Percentiles rank a stretch among this genome's conserved stretches.
Evolutionary conservation across 2,797 vertebrate genomes (phyloP).

Genomic region (Paratrypauchen microcephalus): DNA sequence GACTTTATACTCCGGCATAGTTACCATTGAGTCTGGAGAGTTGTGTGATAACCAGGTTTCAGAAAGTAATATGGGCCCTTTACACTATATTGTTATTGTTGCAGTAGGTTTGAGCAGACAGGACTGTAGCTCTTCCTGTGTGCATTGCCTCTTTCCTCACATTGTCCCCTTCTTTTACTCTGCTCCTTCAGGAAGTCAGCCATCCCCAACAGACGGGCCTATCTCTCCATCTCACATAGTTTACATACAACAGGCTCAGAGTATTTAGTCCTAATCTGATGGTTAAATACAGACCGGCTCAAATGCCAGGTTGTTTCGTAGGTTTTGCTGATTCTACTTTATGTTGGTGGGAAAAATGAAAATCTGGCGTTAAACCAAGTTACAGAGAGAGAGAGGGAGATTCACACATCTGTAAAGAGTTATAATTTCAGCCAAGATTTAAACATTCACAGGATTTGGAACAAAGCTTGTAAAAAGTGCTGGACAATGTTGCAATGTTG

Average conservation of each 20-base stretch:
- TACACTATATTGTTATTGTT: too few species aligned
- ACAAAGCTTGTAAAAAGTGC: neutral
- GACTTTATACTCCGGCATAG: too few species aligned
- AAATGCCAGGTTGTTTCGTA: neutral
- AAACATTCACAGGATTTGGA: constrained; percentile 4
- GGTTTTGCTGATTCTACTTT: neutral
- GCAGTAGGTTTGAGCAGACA: neutral
- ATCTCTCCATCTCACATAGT: constrained; percentile 33
- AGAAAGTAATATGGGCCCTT: too few species aligned
- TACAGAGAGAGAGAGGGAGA: constrained; percentile 1
- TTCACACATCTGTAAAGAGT: constrained; percentile 17
- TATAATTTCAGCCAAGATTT: constrained; percentile 3
- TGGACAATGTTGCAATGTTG: neutral
- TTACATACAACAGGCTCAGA: constrained; percentile 13
- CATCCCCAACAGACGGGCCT: constrained; percentile 26
- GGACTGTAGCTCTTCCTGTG: constrained; percentile 55
- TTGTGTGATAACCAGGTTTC: too few species aligned
- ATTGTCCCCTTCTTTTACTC: constrained; percentile 56
- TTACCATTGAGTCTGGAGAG: too few species aligned
- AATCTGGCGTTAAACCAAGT: constrained; percentile 5
- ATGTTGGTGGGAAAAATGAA: constrained; percentile 2
- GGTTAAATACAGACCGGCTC: constrained; percentile 4
- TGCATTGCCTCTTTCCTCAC: constrained; percentile 63
- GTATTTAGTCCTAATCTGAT: constrained; percentile 18
- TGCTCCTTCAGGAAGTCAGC: constrained; percentile 54